phyloP scores from a whole-genome alignment of 2,797 vertebrate species.

The Morelia viridis region DNA sequence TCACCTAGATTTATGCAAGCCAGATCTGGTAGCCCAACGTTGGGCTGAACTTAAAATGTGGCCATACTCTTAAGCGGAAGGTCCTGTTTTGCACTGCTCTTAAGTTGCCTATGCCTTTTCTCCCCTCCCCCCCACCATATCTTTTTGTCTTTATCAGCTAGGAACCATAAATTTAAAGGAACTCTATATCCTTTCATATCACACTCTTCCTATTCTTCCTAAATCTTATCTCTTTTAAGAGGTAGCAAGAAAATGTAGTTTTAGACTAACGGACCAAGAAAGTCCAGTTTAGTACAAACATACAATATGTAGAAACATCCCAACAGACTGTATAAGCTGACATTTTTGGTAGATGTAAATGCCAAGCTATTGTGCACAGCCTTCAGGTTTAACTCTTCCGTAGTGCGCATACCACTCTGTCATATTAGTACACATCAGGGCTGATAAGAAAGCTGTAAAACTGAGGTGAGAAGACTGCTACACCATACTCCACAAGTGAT shows the following conservation, averaged over 20 bases:
- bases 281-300: slow-evolving; percentile 8
- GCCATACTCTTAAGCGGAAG: not conserved
- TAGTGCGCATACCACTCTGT: slow-evolving; percentile 13
- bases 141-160: not conserved
- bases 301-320: slow-evolving; percentile 40
- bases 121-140: not conserved
- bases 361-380: slow-evolving; percentile 26
- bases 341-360: not conserved
- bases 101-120: not conserved
- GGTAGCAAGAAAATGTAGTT: not conserved
- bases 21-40: not conserved
- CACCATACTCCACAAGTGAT: not conserved
- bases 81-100: not conserved
- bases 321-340: slow-evolving; percentile 50
- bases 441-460: not conserved
- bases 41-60: not conserved
- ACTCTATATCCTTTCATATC: not conserved
- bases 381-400: slow-evolving; percentile 49
- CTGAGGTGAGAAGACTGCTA: too few relatives aligned
- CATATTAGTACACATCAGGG: not conserved
- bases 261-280: not conserved
- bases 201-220: not conserved
- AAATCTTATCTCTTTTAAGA: not conserved
- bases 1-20: not conserved
- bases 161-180: not conserved